These are phyloP conservation scores for Apamea epomidion DNA, from an alignment of 2,888 invertebrate genomes.

Conservation along the genomic window DNA sequence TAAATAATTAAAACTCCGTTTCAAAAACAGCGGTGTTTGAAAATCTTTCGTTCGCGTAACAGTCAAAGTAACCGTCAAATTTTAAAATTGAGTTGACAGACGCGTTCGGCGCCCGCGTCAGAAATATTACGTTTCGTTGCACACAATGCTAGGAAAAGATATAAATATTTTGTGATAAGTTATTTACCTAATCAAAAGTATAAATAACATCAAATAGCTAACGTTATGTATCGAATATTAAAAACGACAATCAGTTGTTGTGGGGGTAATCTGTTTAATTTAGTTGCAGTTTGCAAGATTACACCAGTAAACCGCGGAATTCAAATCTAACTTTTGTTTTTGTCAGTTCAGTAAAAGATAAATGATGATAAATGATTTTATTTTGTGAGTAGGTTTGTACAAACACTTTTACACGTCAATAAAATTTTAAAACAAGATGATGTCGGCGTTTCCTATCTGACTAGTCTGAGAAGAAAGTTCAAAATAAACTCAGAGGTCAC, in stretches of 20 bases:
- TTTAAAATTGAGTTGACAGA: slow-evolving; percentile 68
- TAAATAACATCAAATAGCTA: too few relatives aligned
- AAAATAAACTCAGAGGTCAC: too few relatives aligned
- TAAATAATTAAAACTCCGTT: slow-evolving; percentile 55
- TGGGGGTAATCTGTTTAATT: too few relatives aligned
- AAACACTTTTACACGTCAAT: too few relatives aligned
- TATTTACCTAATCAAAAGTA: background rate
- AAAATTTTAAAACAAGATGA: too few relatives aligned
- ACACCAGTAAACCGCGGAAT: background rate
- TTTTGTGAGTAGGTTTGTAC: too few relatives aligned
- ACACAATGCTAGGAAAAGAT: background rate
- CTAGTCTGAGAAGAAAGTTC: too few relatives aligned
- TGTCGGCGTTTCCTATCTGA: too few relatives aligned
- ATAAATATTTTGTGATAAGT: background rate
- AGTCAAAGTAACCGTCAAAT: slow-evolving; percentile 77
- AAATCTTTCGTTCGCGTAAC: slow-evolving; percentile 69
- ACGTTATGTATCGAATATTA: background rate
- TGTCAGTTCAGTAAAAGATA: too few relatives aligned
- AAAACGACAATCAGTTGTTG: too few relatives aligned
- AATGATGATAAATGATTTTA: too few relatives aligned
- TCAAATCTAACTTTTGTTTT: background rate
- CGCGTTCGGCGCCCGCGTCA: slow-evolving; percentile 43
- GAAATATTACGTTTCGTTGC: slow-evolving; percentile 39
- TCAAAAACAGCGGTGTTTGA: slow-evolving; percentile 69
- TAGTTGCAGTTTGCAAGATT: too few relatives aligned